Percentiles rank a stretch among this genome's conserved stretches.
Evolutionary conservation across 2,113 vertebrate species (phyloP).

Genomic region (Rhynchomys soricoides): DNA sequence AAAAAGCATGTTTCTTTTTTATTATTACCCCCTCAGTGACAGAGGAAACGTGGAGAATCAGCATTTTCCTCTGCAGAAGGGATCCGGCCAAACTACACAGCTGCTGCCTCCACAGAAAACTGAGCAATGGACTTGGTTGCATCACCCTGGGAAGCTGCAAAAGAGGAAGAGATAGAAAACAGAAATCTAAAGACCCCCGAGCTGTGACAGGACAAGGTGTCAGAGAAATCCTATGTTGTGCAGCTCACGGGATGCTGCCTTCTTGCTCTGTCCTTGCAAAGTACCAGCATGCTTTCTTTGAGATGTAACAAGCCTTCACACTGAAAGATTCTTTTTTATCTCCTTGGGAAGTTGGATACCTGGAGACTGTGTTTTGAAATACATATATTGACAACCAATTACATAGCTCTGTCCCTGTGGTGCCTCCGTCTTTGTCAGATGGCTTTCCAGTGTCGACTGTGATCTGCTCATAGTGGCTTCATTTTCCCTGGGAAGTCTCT

Average conservation of each 20-base stretch:
- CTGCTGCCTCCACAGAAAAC: background rate
- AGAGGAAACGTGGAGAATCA: slow-evolving; percentile 61
- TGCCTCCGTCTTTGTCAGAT: slow-evolving; percentile 39
- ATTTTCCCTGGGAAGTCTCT: slow-evolving; percentile 7
- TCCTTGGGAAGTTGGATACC: slow-evolving; percentile 69
- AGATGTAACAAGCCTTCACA: slow-evolving; percentile 62
- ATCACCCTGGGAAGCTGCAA: background rate
- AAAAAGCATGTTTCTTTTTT: background rate
- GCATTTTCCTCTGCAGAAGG: slow-evolving; percentile 41
- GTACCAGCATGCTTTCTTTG: slow-evolving; percentile 7
- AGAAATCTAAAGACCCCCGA: background rate
- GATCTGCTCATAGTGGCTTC: slow-evolving; percentile 21
- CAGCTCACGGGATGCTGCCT: background rate
- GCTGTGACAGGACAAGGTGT: slow-evolving; percentile 1
- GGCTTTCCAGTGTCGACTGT: background rate
- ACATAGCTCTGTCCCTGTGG: slow-evolving; percentile 38
- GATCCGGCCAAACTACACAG: background rate
- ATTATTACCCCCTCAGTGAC: slow-evolving; percentile 47
- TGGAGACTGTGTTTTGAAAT: slow-evolving; percentile 71
- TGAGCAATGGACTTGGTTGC: background rate
- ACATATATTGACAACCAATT: slow-evolving; percentile 75
- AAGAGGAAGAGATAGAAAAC: background rate
- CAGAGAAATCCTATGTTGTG: background rate
- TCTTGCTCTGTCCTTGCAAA: slow-evolving; percentile 61
- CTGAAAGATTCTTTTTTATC: slow-evolving; percentile 72